Evolutionary conservation across 2,113 vertebrate species (phyloP), one percentile per base, ranked within the genome.

Genomic region (Poecile atricapillus): DNA sequence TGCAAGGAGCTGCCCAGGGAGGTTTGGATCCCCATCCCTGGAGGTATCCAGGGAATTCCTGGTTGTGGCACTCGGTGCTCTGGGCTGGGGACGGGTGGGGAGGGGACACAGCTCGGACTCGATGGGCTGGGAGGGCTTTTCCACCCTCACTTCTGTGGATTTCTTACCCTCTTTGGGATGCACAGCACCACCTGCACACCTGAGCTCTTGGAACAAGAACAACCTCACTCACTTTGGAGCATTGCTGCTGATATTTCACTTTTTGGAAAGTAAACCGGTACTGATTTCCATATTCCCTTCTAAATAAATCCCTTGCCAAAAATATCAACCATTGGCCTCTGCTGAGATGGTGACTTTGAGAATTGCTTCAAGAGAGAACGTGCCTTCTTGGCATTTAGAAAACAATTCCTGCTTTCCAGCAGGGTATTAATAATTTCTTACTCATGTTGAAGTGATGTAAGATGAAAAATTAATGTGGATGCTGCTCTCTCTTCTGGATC

Each of bases 341-440:
- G 23, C 39, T 64, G 62, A 68, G 73, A 53, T 10, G 41, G 55
- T 37, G 63, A 25, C 63, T 83, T 85, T 18, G 59, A 59, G 43
- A 39, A 24, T 50, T 73, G 65, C 83, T 71, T 85, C 65, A 55
- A 55, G 49, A 62, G 44, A 23, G 56, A 95, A 46, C 5, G 3
- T 62, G 58, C 56, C 30, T 62, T 30, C 73, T 82, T 91, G 92
- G 83, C 87, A 69, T 28, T 94, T 77, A 47, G 47, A 23, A 60
- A 85, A 76, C 81, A 76, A 87, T 83, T 90, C 76, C 59, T 91
- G 53, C 85, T 89, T 64, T 79, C 22, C 4, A 76, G 83, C 39
- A 84, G 70, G 58, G n/a, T 91, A 94, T 96, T 87, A 96, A 96
- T 96, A 93, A 95, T 96, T 96, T 77, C 77, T 89, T 39, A 73